phyloP scores from a whole-genome alignment of 2,888 invertebrate species.

The Boloria euphrosyne region DNA sequence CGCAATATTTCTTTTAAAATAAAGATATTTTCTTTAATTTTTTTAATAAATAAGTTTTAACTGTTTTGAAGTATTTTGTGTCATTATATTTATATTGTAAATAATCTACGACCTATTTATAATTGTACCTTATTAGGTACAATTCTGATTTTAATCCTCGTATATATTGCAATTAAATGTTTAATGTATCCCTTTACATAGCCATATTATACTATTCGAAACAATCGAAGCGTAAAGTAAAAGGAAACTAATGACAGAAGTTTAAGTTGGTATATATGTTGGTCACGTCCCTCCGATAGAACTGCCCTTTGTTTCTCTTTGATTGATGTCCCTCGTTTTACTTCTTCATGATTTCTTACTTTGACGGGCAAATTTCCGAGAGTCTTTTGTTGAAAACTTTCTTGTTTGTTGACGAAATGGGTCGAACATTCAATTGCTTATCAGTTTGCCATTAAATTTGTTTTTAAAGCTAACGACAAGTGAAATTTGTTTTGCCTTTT shows the following conservation, averaged over 20 bases:
- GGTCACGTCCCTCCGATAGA: constrained; percentile 49
- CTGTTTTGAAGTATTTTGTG: too few relatives aligned
- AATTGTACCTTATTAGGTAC: background rate
- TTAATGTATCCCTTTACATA: constrained; percentile 3
- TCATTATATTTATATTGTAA: too few relatives aligned
- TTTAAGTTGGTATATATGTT: constrained; percentile 43
- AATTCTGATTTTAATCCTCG: background rate
- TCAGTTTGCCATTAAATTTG: constrained; percentile 45
- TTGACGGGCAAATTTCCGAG: constrained; percentile 47
- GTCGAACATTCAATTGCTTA: constrained; percentile 50
- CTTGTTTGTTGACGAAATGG: constrained; percentile 51
- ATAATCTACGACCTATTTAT: background rate
- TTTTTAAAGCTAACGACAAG: constrained; percentile 50
- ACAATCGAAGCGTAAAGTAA: constrained; percentile 37
- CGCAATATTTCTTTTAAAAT: too few relatives aligned
- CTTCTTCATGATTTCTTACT: constrained; percentile 50
- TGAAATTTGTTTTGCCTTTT: constrained; percentile 46
- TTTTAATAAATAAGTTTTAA: too few relatives aligned
- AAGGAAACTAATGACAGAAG: constrained; percentile 45
- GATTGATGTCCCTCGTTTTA: constrained; percentile 59
- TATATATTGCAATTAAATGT: background rate
- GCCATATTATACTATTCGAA: constrained; percentile 28
- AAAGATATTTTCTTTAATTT: too few relatives aligned
- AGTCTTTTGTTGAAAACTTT: constrained; percentile 49
- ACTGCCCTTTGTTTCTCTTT: constrained; percentile 53